phyloP scores from a whole-genome alignment of 2,888 invertebrate species.

The Tinea trinotella region DNA sequence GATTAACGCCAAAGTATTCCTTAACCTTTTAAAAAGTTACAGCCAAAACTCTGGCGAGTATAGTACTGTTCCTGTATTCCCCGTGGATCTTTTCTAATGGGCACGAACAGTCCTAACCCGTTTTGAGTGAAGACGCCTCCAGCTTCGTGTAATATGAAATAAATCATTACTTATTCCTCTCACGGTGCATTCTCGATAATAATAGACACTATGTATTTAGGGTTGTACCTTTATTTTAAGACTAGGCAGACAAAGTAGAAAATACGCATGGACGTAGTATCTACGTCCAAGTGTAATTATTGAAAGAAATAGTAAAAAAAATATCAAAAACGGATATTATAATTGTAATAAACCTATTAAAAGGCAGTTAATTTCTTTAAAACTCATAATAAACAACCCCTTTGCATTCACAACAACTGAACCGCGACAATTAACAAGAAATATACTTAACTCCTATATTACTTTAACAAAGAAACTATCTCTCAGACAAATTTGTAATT shows the following conservation, averaged over 20 bases:
- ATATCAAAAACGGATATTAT: too few relatives aligned
- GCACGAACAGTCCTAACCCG: background rate
- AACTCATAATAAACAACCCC: too few relatives aligned
- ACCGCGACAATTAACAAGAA: conserved; percentile 21
- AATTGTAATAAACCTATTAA: too few relatives aligned
- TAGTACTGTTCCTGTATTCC: background rate
- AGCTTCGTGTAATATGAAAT: conserved; percentile 28
- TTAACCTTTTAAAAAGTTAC: too few relatives aligned
- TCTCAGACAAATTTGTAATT: background rate
- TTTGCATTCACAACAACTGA: conserved; percentile 19
- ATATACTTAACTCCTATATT: conserved; percentile 8
- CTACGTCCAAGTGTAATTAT: too few relatives aligned
- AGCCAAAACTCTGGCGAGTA: too few relatives aligned
- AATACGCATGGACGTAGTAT: too few relatives aligned
- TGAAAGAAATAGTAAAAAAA: too few relatives aligned
- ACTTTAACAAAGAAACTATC: background rate
- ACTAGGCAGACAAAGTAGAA: too few relatives aligned
- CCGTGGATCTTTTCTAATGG: background rate
- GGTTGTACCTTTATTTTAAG: conserved; percentile 27
- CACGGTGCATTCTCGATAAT: conserved; percentile 42
- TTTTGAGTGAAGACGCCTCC: conserved; percentile 1
- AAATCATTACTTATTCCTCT: conserved; percentile 56
- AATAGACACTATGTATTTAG: conserved; percentile 34
- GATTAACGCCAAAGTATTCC: too few relatives aligned
- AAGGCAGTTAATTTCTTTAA: too few relatives aligned